phyloP scores from a whole-genome alignment of 2,797 vertebrate genomes.

The Megaceryle alcyon region DNA sequence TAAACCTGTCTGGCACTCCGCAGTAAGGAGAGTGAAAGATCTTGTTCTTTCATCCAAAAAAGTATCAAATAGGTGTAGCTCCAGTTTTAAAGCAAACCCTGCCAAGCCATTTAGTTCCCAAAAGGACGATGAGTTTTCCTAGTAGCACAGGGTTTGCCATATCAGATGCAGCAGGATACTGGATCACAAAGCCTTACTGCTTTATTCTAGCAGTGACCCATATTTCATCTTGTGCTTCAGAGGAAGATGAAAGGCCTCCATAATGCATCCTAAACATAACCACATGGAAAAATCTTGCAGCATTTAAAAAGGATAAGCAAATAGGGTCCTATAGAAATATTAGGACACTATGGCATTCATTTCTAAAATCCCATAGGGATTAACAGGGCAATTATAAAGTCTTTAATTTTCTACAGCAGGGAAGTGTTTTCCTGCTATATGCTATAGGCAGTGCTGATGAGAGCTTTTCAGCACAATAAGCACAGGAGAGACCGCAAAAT shows the following conservation, averaged over 20 bases:
- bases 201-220: background rate
- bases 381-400: background rate
- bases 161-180: constrained; percentile 3
- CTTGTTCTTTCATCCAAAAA: constrained; percentile 48
- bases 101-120: background rate
- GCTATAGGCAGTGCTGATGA: background rate
- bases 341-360: background rate
- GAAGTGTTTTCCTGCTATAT: background rate
- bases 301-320: constrained; percentile 28
- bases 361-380: background rate
- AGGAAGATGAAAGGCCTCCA: constrained; percentile 50
- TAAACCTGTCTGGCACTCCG: constrained; percentile 36
- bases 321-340: background rate
- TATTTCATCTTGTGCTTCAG: constrained; percentile 24
- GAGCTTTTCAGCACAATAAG: background rate
- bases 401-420: background rate
- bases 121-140: constrained; percentile 8
- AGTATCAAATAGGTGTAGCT: constrained; percentile 5
- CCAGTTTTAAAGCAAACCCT: constrained; percentile 14
- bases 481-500: background rate
- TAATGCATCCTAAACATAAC: constrained; percentile 46
- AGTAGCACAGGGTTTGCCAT: background rate
- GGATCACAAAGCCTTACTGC: background rate
- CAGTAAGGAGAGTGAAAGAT: background rate
- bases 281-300: constrained; percentile 42